These are phyloP conservation scores for Capromys pilorides DNA, from an alignment of 2,797 vertebrate genomes.

Conservation along the genomic window DNA sequence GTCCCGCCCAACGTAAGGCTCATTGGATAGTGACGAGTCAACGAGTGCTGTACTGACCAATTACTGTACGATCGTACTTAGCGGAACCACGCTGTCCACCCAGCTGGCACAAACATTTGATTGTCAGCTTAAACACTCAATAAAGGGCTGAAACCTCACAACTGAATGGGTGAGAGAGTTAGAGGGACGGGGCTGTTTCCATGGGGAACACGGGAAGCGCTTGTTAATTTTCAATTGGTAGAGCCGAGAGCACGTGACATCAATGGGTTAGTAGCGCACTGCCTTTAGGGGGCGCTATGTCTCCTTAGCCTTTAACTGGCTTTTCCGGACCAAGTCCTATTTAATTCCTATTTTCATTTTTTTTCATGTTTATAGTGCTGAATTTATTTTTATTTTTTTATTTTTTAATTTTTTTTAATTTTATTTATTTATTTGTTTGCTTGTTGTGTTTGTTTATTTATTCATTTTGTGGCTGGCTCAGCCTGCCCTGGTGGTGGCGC, in stretches of 20 bases:
- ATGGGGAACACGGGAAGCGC: constrained; percentile 76
- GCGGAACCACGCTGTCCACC: constrained; percentile 49
- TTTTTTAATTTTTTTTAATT: too few species aligned
- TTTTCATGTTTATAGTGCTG: too few species aligned
- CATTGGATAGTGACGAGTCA: constrained; percentile 53
- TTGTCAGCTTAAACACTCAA: constrained; percentile 69
- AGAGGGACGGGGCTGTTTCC: constrained; percentile 74
- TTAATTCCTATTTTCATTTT: background rate
- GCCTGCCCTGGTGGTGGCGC: too few species aligned
- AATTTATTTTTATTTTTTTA: too few species aligned
- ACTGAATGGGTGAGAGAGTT: background rate
- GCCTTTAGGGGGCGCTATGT: constrained; percentile 63
- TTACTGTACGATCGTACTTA: background rate
- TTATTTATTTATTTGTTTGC: too few species aligned
- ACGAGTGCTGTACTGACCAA: constrained; percentile 14
- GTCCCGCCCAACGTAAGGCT: background rate
- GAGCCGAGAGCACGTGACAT: constrained; percentile 31
- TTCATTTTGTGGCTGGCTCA: too few species aligned
- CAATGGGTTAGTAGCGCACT: background rate
- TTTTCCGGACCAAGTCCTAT: background rate
- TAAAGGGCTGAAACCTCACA: constrained; percentile 3
- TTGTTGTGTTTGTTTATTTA: too few species aligned
- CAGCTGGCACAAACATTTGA: constrained; percentile 57
- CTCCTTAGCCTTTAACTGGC: constrained; percentile 15
- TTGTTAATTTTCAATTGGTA: constrained; percentile 71